phyloP scores from a whole-genome alignment of 2,797 vertebrate genomes.

The Leptodactylus fallax region DNA sequence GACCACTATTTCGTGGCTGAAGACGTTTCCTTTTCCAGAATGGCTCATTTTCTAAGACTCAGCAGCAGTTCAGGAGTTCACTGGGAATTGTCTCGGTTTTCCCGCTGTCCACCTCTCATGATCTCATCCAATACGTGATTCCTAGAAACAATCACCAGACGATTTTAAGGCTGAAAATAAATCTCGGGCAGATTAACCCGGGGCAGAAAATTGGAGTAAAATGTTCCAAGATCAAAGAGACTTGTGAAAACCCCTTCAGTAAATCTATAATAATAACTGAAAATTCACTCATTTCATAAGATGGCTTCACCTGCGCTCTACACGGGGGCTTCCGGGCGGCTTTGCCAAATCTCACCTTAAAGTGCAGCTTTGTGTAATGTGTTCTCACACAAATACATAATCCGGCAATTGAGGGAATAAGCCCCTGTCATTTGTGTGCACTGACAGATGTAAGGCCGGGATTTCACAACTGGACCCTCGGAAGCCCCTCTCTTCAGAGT shows the following conservation, averaged over 20 bases:
- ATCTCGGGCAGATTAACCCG: constrained; percentile 22
- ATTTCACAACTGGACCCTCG: not conserved
- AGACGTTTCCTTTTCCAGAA: not conserved
- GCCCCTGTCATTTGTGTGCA: constrained; percentile 36
- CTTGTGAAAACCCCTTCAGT: constrained; percentile 8
- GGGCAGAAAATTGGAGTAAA: constrained; percentile 15
- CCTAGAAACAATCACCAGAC: constrained; percentile 25
- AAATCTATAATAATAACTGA: constrained; percentile 9
- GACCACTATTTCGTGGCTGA: not conserved
- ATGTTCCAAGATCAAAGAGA: constrained; percentile 26
- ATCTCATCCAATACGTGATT: not conserved
- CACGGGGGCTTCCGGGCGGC: not conserved
- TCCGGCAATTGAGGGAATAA: constrained; percentile 30
- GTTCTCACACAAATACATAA: constrained; percentile 37
- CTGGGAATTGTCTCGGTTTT: not conserved
- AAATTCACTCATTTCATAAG: constrained; percentile 2
- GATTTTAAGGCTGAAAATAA: constrained; percentile 26
- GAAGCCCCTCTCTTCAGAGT: not conserved
- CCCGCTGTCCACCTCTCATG: constrained; percentile 1
- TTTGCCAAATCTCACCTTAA: constrained; percentile 42
- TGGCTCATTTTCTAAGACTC: not conserved
- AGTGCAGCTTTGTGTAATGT: constrained; percentile 38
- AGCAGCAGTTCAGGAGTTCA: not conserved
- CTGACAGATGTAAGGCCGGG: constrained; percentile 31
- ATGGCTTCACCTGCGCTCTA: constrained; percentile 1